Percentiles rank a stretch among this genome's conserved stretches.
These are phyloP conservation scores for Acronicta leporina DNA, from an alignment of 2,888 invertebrate genomes.

Conservation along the genomic window DNA sequence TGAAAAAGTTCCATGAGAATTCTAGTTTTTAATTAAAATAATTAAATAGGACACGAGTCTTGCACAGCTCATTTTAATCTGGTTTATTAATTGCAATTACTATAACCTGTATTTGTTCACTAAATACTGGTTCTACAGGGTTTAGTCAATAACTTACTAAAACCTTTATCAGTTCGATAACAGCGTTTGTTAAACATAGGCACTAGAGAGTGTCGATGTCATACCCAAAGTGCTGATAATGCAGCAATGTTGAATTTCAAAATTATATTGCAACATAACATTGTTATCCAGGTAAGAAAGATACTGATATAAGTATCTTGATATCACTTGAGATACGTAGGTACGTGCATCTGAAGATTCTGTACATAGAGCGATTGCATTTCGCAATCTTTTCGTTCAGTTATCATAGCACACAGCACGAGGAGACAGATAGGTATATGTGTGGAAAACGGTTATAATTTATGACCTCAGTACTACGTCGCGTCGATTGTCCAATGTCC, in stretches of 20 bases:
- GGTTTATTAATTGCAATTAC: slow-evolving; percentile 5
- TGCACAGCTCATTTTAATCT: slow-evolving; percentile 1
- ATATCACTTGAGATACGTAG: slow-evolving; percentile 20
- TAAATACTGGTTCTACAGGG: slow-evolving; percentile 11
- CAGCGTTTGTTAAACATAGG: slow-evolving; percentile 18
- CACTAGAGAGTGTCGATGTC: slow-evolving; percentile 59
- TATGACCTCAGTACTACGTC: too few relatives aligned
- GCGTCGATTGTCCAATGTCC: too few relatives aligned
- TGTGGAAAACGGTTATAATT: too few relatives aligned
- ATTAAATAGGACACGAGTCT: too few relatives aligned
- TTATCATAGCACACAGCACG: not conserved
- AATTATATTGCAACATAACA: slow-evolving; percentile 34
- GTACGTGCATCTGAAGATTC: slow-evolving; percentile 21
- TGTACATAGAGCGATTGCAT: not conserved
- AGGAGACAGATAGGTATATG: slow-evolving; percentile 1
- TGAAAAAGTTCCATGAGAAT: not conserved
- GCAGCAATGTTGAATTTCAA: slow-evolving; percentile 43
- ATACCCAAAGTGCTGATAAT: slow-evolving; percentile 65
- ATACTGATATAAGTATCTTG: slow-evolving; percentile 21
- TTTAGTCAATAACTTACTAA: slow-evolving; percentile 40
- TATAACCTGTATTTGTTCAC: slow-evolving; percentile 3
- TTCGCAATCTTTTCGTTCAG: not conserved
- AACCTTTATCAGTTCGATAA: slow-evolving; percentile 51
- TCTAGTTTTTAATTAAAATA: not conserved
- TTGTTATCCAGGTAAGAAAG: slow-evolving; percentile 33